phyloP scores from a whole-genome alignment of 1,140 invertebrate genomes.

The Trichonephila clavipes region DNA sequence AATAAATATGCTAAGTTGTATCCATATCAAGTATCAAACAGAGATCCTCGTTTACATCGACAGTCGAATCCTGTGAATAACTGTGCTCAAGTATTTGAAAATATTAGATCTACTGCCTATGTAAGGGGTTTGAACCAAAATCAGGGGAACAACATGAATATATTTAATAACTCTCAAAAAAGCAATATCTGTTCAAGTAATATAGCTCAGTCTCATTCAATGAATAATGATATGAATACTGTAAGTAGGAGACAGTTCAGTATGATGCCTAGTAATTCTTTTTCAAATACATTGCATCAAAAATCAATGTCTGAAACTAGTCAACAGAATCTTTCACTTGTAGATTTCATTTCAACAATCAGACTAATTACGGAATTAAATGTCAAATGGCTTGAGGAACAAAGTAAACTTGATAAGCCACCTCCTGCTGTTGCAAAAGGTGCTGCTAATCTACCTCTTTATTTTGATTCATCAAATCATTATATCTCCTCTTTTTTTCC shows the following conservation, averaged over 20 bases:
- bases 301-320: background rate
- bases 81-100: background rate
- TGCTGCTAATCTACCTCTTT: constrained; percentile 24
- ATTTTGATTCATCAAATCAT: constrained; percentile 21
- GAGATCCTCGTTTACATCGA: background rate
- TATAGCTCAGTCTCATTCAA: too few relatives aligned
- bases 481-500: constrained; percentile 39
- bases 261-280: too few relatives aligned
- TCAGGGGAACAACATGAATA: too few relatives aligned
- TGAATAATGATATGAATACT: too few relatives aligned
- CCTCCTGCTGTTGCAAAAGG: constrained; percentile 23
- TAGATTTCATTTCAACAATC: background rate
- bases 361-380: constrained; percentile 47
- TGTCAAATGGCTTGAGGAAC: constrained; percentile 61
- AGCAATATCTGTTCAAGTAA: too few relatives aligned
- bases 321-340: background rate
- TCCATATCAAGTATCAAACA: background rate
- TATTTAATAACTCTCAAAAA: too few relatives aligned
- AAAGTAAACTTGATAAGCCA: background rate
- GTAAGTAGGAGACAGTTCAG: too few relatives aligned
- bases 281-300: too few relatives aligned
- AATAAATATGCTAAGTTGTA: background rate
- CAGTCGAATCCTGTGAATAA: background rate
- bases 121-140: too few relatives aligned
- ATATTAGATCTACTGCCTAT: background rate